Base-by-base conservation (phyloP, 2,888 invertebrate species). In the Cataglyphis livida region DNA sequence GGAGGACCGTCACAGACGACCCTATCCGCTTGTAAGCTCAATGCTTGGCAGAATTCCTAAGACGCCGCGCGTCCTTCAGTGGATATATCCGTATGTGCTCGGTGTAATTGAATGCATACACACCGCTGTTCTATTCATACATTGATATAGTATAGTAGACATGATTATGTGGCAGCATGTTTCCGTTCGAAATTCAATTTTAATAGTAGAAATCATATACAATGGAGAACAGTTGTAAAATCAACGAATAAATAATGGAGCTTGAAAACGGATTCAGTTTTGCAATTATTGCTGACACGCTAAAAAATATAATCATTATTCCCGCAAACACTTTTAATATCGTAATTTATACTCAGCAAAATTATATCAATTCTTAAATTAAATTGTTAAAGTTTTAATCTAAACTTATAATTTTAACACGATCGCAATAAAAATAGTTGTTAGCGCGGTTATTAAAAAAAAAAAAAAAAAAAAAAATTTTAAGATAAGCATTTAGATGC, bases 71-170 rank as follows among this genome's bases (percentile, higher is more conserved):
- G 90, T 85, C 87, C 85, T 85, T 86, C 81, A 83, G 32, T 76
- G 78, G 84, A 87, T 88, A 88, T 83, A 87, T 91, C 90, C 89
- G 87, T 90, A 90, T 90, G 90, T 78, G 71, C 88, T 90, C 76
- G 81, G 87, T 87, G 91, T 93, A 93, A 93, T 93, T 93, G 92
- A 93, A 93, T 92, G 92, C 90, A 93, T 87, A 92, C 88, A 92
- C 87, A 89, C 76, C 81, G 82, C 68, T 48, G 62, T 35, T 62
- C 54, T 32, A 65, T 54, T 62, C 70, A 66, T 75, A 85, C 82
- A 66, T 78, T 65, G 44, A 41, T 65, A 18, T n/a, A 38, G 15
- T 65, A 18, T 12, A 38, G n/a, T 21, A 57, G 28, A 32, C 28
- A 15, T 10, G n/a, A 51, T 54, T 28, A 28, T 18, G 12, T 51